Base-by-base conservation (phyloP, 2,888 invertebrate species). In the Ochropleura plecta region DNA sequence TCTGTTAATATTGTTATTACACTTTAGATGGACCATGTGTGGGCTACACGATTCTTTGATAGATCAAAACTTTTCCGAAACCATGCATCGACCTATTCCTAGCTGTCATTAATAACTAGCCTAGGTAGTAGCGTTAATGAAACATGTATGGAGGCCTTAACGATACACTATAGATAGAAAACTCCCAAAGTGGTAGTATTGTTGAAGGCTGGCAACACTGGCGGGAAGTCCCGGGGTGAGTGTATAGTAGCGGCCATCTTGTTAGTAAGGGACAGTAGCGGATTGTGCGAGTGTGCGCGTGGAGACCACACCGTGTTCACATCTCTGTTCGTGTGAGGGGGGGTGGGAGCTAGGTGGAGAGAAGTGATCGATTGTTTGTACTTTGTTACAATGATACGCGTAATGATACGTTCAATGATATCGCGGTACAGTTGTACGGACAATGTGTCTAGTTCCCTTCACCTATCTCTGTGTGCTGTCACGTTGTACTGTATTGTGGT, bases 241-340 rank as follows among this genome's bases (percentile, higher is more conserved):
- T 91, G 92, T 95, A 93, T 92, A 90, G 91, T 92, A 88, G 88
- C 91, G 93, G 92, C 94, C 93, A 90, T 88, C 66, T 92, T 93
- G 96, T 95, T 96, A 95, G 96, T 96, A 95, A 89, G 93, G 94
- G 92, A 92, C 88, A 92, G 91, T 94, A 95, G 96, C 96, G 92
- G 92, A 93, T 90, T 93, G 95, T 95, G 96, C 95, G 93, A 94
- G 94, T 95, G 95, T 94, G 94, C 93, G 94, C 95, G 95, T 94
- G 95, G 93, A 94, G 92, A 93, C 95, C 95, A 95, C 95, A 95
- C 95, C 94, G 95, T 95, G 95, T 94, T 90, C 89, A 92, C 88
- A 87, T 91, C 82, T 88, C 79, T 85, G 83, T 86, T 79, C 81
- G 88, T 88, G 89, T 88, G 85, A 86, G 78, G 85, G 79, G 78